Evolutionary conservation across 2,797 vertebrate species (phyloP), one percentile per base, ranked within the genome.

Genomic region (Brachyrhaphis roseni): DNA sequence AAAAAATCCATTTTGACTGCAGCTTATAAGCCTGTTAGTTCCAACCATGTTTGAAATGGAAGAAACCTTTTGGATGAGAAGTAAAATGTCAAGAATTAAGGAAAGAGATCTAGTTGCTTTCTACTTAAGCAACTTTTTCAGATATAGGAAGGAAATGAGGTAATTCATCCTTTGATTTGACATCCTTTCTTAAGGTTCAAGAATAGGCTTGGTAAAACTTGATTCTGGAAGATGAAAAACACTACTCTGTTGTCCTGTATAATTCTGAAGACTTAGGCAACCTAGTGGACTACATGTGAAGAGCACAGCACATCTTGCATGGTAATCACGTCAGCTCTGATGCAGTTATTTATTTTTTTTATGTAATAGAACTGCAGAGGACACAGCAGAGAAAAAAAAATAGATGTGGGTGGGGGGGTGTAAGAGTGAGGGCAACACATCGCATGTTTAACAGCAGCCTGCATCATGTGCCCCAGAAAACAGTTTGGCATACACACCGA

Each of bases 321-420:
- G 82, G 80, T 80, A 82, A 45, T 82, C 81, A 75, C 87, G 91
- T 94, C 90, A 91, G 88, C 90, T 75, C 84, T 87, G 93, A 92
- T 90, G 87, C 82, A 20, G 53, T 78, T 46, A 41, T 46, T 51
- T 49, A 2, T 78, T 87, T 46, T 78, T 13, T 28, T 28, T 78
- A 85, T 86, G 85, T 76, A 84, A 87, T 74, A 80, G 78, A 85
- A 81, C 45, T 41, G 83, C 49, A 74, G 83, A 87, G 84, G 76
- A 78, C 78, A 28, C 39, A 5, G 71, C 73, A 64, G 59, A 86
- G 66, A 75, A 51, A 34, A 64, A 51, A 20, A 73, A 53, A 53
- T 53, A 0, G 28, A 49, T 68, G 72, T 74, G 51, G 34, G 34
- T 34, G 2, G 34, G 23, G 39, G 13, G 23, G 51, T 5, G 26